Base-by-base conservation (phyloP, 1,140 invertebrate genomes). In the Heterodera carotae region DNA sequence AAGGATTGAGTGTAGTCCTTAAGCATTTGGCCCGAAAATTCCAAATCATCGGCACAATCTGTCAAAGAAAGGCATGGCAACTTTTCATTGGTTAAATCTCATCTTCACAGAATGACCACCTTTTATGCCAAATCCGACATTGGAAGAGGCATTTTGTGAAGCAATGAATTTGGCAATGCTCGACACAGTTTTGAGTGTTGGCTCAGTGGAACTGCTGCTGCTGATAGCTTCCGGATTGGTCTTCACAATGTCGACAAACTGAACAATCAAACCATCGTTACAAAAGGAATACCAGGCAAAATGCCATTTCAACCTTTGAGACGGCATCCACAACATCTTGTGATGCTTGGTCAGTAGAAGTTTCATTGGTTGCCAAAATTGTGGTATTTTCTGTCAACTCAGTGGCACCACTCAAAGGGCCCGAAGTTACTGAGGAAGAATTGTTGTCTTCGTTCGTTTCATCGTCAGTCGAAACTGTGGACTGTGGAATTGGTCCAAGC, bases 1-100 rank as follows among this genome's bases (percentile, higher is more conserved):
- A 83, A 83, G n/a, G 83, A 79, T 53, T 87, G 86, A 8, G 79
- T 69, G 36, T 77, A 83, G 69, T 87, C 84, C 8, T 43, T 66
- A 36, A 87, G 56, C 48, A 77, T 66, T 43, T 76, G 66, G n/a
- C 78, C 85, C 34, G 79, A 56, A 64, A 87, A 85, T 12, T 59
- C 68, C n/a, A 85, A 56, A 62, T 68, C 43, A n/a, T 83, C 83
- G n/a, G 79, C 62, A 71, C 83, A 84, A 31, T 81, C 83, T 84
- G 74, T 53, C 70, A 77, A 76, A 48, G 43, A 25, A 29, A n/a
- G n/a, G n/a, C n/a, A n/a, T n/a, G 62, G 56, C 22, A 71, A 81
- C 18, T 36, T 33, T 67, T 56, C 62, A 67, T 7, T 29, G 66
- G 12, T 70, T 67, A 56, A 56, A 70, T n/a, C 36, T 18, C 15